phyloP scores from a whole-genome alignment of 2,888 invertebrate species.

The Euproctis similis region DNA sequence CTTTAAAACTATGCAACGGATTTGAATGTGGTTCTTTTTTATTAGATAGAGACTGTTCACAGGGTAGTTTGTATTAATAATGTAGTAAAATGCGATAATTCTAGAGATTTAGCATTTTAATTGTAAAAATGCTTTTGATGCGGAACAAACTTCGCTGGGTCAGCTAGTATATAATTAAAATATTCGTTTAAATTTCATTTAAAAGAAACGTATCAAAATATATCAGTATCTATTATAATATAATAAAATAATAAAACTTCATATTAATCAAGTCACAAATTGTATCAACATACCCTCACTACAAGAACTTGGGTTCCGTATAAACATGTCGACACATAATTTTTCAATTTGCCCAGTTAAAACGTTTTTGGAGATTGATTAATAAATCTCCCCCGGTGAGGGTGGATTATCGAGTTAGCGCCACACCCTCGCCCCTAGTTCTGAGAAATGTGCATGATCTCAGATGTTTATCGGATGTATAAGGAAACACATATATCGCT shows the following conservation, averaged over 20 bases:
- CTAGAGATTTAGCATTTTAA: too few relatives aligned
- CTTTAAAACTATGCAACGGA: too few relatives aligned
- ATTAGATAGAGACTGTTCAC: too few relatives aligned
- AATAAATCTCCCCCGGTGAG: conserved; percentile 66
- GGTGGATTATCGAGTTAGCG: conserved; percentile 33
- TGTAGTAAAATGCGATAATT: too few relatives aligned
- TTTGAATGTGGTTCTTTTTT: too few relatives aligned
- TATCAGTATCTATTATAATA: too few relatives aligned
- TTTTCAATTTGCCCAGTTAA: conserved; percentile 66
- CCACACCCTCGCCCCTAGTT: conserved; percentile 22
- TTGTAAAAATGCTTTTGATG: too few relatives aligned
- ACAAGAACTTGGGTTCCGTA: conserved; percentile 23
- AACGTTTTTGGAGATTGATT: conserved; percentile 64
- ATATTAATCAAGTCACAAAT: conserved; percentile 6
- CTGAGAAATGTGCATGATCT: conserved; percentile 29
- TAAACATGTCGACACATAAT: conserved; percentile 56
- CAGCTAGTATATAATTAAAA: too few relatives aligned
- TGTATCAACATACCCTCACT: conserved; percentile 25
- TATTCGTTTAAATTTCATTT: too few relatives aligned
- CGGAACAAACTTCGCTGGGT: too few relatives aligned
- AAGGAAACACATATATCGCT: conserved; percentile 10
- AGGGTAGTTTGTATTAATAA: too few relatives aligned
- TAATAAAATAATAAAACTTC: neutral
- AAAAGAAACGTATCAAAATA: too few relatives aligned
- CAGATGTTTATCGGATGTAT: conserved; percentile 24